A percentile compares a stretch with the other conserved stretches of the same genome.
phyloP scores from a whole-genome alignment of 1,140 invertebrate genomes.

The Wasmannia auropunctata region DNA sequence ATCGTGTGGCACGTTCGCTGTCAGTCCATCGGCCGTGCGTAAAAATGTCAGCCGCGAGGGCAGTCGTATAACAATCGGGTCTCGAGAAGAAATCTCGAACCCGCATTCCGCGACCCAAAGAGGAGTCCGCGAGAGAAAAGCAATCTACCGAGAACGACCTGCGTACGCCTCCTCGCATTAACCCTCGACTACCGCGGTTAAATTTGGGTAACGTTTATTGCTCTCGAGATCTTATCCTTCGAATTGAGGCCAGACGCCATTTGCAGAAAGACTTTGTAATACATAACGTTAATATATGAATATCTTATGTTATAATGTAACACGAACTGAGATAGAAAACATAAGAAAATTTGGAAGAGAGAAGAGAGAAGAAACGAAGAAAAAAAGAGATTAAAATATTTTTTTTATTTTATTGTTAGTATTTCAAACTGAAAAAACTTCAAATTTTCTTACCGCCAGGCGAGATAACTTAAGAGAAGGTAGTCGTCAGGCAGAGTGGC shows the following conservation, averaged over 20 bases:
- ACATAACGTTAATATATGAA: not conserved
- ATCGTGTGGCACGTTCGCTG: conserved; percentile 60
- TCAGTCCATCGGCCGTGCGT: conserved; percentile 68
- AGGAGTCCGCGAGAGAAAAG: conserved; percentile 18
- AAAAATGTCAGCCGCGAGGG: conserved; percentile 75
- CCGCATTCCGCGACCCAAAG: conserved; percentile 31
- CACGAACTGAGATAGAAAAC: not conserved
- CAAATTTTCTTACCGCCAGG: not conserved
- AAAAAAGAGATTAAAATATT: not conserved
- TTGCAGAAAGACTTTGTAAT: not conserved
- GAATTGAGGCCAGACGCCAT: conserved; percentile 52
- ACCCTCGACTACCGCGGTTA: conserved; percentile 48
- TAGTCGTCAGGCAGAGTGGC: not conserved
- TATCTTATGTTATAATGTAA: not conserved
- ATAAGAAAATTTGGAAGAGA: not conserved
- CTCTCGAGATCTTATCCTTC: conserved; percentile 29
- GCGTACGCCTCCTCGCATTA: conserved; percentile 40
- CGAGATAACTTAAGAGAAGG: not conserved
- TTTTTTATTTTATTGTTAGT: not conserved
- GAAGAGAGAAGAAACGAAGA: not conserved
- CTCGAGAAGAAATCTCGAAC: conserved; percentile 21
- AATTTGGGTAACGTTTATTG: conserved; percentile 49
- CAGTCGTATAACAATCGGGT: conserved; percentile 58
- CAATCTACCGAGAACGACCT: conserved; percentile 45
- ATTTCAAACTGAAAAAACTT: not conserved